Evolutionary conservation across 2,888 invertebrate species (phyloP).

Genomic region (Phragmatobia fuliginosa): DNA sequence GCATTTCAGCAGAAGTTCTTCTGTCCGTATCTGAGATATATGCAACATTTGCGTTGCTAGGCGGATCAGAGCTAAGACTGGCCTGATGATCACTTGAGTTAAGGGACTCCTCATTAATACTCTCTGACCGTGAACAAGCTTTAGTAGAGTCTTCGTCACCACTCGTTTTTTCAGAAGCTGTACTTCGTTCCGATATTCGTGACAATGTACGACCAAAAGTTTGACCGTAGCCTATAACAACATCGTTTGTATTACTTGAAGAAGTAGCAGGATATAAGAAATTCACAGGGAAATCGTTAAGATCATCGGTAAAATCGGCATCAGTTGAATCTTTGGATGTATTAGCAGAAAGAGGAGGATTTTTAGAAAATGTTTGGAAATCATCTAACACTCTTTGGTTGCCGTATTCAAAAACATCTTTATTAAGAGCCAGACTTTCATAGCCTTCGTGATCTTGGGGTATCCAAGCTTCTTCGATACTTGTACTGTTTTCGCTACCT

Average conservation of each 20-base stretch:
- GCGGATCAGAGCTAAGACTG: conserved; percentile 94
- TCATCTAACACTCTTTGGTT: conserved; percentile 82
- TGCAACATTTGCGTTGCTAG: conserved; percentile 90
- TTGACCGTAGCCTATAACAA: conserved; percentile 90
- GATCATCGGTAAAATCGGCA: conserved; percentile 91
- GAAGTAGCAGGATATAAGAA: conserved; percentile 91
- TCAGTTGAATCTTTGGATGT: conserved; percentile 87
- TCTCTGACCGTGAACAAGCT: conserved; percentile 93
- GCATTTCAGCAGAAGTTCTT: conserved; percentile 94
- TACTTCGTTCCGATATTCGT: conserved; percentile 95
- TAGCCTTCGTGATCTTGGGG: conserved; percentile 91
- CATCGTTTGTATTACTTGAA: conserved; percentile 87
- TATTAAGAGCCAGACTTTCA: conserved; percentile 83
- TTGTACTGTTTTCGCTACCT: conserved; percentile 93
- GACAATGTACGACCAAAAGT: conserved; percentile 93
- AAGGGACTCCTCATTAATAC: conserved; percentile 93
- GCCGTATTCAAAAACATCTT: conserved; percentile 79
- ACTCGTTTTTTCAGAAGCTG: conserved; percentile 95
- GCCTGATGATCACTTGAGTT: conserved; percentile 95
- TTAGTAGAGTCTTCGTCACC: conserved; percentile 95
- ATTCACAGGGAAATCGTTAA: conserved; percentile 91
- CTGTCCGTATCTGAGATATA: conserved; percentile 93
- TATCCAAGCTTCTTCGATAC: conserved; percentile 94
- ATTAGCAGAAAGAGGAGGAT: conserved; percentile 80
- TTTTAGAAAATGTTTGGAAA: conserved; percentile 82